Evolutionary conservation across 1,140 invertebrate species (phyloP), one percentile per base, ranked within the genome.

Genomic region (Bacillus rossius): DNA sequence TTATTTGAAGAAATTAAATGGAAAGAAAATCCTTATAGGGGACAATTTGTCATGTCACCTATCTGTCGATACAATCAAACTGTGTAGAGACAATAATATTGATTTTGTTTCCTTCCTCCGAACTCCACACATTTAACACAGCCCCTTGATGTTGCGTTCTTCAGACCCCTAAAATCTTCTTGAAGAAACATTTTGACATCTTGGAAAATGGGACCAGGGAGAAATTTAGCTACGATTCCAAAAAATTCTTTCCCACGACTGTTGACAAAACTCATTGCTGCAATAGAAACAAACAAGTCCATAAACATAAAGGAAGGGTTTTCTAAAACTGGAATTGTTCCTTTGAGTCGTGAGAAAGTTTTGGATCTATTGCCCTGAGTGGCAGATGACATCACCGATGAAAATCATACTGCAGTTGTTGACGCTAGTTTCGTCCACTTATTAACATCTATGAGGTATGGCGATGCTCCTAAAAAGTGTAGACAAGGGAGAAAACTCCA

Each of bases 131-230:
- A 34, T 10, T 34, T 34, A 34, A 34, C 29, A 7, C 4, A 10
- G 10, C 29, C 29, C 20, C 61, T 64, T 60, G 63, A 59, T 19
- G 61, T 61, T 17, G 63, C 56, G 40, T 64, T 63, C 51, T 8
- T 34, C 41, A n/a, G n/a, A n/a, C n/a, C n/a, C n/a, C n/a, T n/a
- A n/a, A n/a, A n/a, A n/a, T n/a, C n/a, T n/a, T n/a, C n/a, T n/a
- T n/a, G n/a, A n/a, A n/a, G n/a, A n/a, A n/a, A n/a, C n/a, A n/a
- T n/a, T n/a, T n/a, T n/a, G n/a, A n/a, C n/a, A n/a, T n/a, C n/a
- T n/a, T n/a, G n/a, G n/a, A n/a, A n/a, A n/a, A n/a, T n/a, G n/a
- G n/a, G n/a, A n/a, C n/a, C n/a, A n/a, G n/a, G n/a, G n/a, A n/a
- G n/a, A n/a, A n/a, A n/a, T n/a, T n/a, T n/a, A n/a, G n/a, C n/a